These are phyloP conservation scores for Rhyacichthys aspro DNA, from an alignment of 2,797 vertebrate genomes.

Conservation along the genomic window DNA sequence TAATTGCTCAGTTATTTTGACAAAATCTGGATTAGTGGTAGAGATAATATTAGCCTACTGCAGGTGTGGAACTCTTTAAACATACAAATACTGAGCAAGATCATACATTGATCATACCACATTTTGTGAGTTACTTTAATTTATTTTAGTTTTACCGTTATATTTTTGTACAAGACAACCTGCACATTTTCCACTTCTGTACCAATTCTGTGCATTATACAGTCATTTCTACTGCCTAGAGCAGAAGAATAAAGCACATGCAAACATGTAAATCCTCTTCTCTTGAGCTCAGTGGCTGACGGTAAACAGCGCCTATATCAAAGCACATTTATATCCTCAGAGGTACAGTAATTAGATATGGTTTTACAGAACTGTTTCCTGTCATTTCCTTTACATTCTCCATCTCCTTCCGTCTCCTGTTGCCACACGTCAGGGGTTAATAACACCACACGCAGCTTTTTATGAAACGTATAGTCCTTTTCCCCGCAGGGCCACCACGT, in stretches of 20 bases:
- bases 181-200: too few species aligned
- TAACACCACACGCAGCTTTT: not conserved
- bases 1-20: too few species aligned
- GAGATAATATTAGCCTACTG: too few species aligned
- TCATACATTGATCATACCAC: too few species aligned
- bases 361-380: constrained; percentile 13
- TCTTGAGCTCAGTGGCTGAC: not conserved
- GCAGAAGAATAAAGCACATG: not conserved
- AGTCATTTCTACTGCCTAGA: not conserved
- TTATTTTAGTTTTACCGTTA: too few species aligned
- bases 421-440: constrained; percentile 16
- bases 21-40: too few species aligned
- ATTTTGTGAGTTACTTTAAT: too few species aligned
- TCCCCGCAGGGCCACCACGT: not conserved
- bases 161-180: too few species aligned
- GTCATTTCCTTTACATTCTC: constrained; percentile 14
- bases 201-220: not conserved
- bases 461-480: not conserved
- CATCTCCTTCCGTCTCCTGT: constrained; percentile 7
- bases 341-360: constrained; percentile 14
- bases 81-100: too few species aligned
- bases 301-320: constrained; percentile 14
- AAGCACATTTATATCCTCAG: constrained; percentile 4
- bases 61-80: too few species aligned
- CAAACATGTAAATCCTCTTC: not conserved